Percentiles rank a stretch among this genome's conserved stretches.
Conservation (phyloP, 1,140 invertebrate species). For the Leptoteleia sp. region DNA sequence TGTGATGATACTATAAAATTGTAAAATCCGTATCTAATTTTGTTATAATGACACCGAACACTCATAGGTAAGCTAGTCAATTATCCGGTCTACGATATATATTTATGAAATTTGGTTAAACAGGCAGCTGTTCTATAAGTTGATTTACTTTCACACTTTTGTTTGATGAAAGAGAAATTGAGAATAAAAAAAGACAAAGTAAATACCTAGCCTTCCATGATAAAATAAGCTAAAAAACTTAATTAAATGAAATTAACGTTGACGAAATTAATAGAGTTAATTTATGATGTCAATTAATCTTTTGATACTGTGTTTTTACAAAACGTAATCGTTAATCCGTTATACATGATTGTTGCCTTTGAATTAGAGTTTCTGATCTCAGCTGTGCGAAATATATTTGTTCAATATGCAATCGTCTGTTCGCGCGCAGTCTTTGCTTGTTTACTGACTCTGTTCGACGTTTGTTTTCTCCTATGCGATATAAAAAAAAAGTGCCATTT, state of each 20-base stretch:
- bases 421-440: conserved; percentile 39
- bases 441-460: conserved; percentile 35
- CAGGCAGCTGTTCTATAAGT: conserved; percentile 66
- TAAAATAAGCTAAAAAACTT: neutral
- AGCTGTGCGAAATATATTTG: conserved; percentile 27
- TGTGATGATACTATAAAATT: conserved; percentile 44
- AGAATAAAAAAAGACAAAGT: too few species aligned
- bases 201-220: neutral
- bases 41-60: conserved; percentile 50
- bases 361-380: conserved; percentile 43
- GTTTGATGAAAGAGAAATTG: too few species aligned
- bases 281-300: neutral
- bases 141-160: conserved; percentile 12
- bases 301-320: too few species aligned
- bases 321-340: conserved; percentile 25
- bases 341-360: conserved; percentile 20
- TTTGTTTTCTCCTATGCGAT: conserved; percentile 33
- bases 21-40: conserved; percentile 47
- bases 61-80: conserved; percentile 65
- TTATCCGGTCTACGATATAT: conserved; percentile 64
- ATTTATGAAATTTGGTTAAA: conserved; percentile 55
- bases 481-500: conserved; percentile 63
- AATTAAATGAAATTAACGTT: neutral
- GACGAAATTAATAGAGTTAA: neutral
- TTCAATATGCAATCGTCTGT: conserved; percentile 29